phyloP scores from a whole-genome alignment of 2,888 invertebrate genomes.

The Drosophila fungiperda region DNA sequence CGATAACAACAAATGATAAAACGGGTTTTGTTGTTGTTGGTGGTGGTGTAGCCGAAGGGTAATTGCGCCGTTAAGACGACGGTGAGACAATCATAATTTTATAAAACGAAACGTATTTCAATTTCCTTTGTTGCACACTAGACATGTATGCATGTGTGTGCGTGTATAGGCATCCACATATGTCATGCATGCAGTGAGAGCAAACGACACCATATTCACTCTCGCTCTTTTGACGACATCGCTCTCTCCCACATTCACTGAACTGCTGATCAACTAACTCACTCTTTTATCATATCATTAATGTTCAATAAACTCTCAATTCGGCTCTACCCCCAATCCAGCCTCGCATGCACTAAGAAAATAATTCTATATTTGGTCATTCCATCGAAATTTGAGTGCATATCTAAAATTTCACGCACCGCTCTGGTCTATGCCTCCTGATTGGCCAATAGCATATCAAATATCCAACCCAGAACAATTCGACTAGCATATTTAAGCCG shows the following conservation, averaged over 20 bases:
- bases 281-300: conserved; percentile 42
- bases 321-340: not conserved
- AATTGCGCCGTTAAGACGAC: conserved; percentile 31
- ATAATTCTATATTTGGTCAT: not conserved
- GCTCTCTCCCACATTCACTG: conserved; percentile 5
- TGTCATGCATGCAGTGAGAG: conserved; percentile 9
- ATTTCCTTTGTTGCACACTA: conserved; percentile 46
- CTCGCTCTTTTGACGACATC: conserved; percentile 22
- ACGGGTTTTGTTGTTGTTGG: conserved; percentile 31
- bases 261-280: conserved; percentile 52
- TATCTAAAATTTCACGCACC: not conserved
- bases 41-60: conserved; percentile 6
- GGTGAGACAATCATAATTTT: not conserved
- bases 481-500: conserved; percentile 26
- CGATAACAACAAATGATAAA: conserved; percentile 40
- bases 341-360: not conserved
- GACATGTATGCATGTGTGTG: not conserved
- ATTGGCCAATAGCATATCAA: not conserved
- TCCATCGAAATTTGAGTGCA: not conserved
- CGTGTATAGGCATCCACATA: conserved; percentile 22
- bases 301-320: not conserved
- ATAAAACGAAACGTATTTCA: conserved; percentile 23
- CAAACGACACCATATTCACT: conserved; percentile 45
- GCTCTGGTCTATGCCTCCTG: not conserved
- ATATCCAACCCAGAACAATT: not conserved